Evolutionary conservation across 2,888 invertebrate genomes (phyloP).

Genomic region (Lingula anatina): DNA sequence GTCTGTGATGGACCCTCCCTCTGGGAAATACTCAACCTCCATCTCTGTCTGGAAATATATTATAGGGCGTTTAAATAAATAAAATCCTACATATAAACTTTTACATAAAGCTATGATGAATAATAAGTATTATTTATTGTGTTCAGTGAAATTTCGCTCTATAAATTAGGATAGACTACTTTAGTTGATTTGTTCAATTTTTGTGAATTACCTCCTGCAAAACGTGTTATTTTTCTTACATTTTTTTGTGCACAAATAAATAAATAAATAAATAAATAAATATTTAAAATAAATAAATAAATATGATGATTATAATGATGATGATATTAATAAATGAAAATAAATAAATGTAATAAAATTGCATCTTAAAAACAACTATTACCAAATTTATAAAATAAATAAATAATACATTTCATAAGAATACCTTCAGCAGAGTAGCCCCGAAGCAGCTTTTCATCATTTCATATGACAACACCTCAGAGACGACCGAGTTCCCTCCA

Average conservation of each 20-base stretch:
- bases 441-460: constrained; percentile 17
- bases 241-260: no score
- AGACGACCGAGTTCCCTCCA: constrained; percentile 43
- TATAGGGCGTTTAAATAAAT: no score
- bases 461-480: constrained; percentile 45
- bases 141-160: not conserved
- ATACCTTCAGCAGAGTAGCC: constrained; percentile 20
- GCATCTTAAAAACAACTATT: no score
- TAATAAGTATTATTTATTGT: not conserved
- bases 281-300: no score
- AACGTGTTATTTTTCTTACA: no score
- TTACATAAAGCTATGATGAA: not conserved
- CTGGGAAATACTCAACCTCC: constrained; percentile 45
- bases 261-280: no score
- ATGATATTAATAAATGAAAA: no score
- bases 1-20: constrained; percentile 47
- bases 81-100: not conserved
- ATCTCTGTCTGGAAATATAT: constrained; percentile 42
- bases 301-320: no score
- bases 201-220: no score
- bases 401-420: no score
- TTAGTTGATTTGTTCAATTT: constrained; percentile 1
- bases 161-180: not conserved
- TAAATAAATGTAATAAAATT: no score
- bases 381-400: no score